phyloP scores from a whole-genome alignment of 2,113 vertebrate species.

The Solea solea region DNA sequence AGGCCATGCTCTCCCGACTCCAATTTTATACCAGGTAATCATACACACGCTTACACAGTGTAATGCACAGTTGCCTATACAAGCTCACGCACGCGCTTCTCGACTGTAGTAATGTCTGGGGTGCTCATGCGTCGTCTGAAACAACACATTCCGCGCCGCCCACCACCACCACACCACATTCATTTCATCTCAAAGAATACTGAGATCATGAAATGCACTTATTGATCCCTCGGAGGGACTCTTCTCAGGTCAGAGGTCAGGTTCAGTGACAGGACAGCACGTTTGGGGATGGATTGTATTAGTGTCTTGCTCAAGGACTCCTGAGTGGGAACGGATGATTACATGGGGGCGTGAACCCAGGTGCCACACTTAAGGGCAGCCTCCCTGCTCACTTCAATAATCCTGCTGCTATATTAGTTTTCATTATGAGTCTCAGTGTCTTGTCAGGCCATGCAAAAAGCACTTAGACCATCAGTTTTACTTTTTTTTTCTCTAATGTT shows the following conservation, averaged over 20 bases:
- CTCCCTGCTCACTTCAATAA: slow-evolving; percentile 32
- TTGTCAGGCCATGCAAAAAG: slow-evolving; percentile 45
- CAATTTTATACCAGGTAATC: slow-evolving; percentile 92
- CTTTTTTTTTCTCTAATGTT: slow-evolving; percentile 25
- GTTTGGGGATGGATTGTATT: slow-evolving; percentile 35
- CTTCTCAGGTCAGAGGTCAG: slow-evolving; percentile 47
- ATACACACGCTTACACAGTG: not conserved
- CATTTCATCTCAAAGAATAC: slow-evolving; percentile 51
- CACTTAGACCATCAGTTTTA: slow-evolving; percentile 53
- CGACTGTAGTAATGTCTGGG: slow-evolving; percentile 19
- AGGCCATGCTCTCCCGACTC: slow-evolving; percentile 85
- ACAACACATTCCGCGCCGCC: slow-evolving; percentile 9
- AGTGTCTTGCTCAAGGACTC: slow-evolving; percentile 51
- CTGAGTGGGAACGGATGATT: slow-evolving; percentile 46
- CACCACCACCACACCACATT: slow-evolving; percentile 52
- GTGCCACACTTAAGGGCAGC: slow-evolving; percentile 55
- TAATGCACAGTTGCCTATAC: not conserved
- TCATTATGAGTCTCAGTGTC: slow-evolving; percentile 49
- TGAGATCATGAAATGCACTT: slow-evolving; percentile 53
- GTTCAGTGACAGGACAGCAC: slow-evolving; percentile 52
- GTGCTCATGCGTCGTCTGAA: slow-evolving; percentile 22
- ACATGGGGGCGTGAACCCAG: slow-evolving; percentile 46
- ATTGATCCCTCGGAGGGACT: slow-evolving; percentile 44
- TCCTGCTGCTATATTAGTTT: slow-evolving; percentile 55
- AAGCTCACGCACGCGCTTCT: not conserved